Evolutionary conservation across 2,113 vertebrate genomes (phyloP).

Genomic region (Rhinolophus sinicus): DNA sequence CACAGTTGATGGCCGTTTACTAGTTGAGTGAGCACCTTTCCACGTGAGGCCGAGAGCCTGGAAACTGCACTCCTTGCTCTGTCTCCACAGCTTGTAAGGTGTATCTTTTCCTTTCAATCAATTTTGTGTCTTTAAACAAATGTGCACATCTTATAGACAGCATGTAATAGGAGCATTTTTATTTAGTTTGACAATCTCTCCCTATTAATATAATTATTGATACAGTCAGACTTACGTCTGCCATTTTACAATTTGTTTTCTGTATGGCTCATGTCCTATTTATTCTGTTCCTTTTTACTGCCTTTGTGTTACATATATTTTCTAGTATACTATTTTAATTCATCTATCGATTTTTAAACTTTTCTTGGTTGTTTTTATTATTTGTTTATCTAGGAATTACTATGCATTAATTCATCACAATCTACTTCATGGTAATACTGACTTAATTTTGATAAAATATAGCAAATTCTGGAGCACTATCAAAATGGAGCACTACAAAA

Average conservation of each 20-base stretch:
- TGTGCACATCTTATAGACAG: not conserved
- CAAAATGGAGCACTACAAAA: too few relatives aligned
- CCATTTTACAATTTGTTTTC: not conserved
- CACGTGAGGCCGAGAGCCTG: too few relatives aligned
- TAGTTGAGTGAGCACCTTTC: too few relatives aligned
- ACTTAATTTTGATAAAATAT: slow-evolving; percentile 42
- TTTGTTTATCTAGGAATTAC: not conserved
- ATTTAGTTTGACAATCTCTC: not conserved
- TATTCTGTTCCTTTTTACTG: not conserved
- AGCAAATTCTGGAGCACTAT: not conserved
- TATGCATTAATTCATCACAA: not conserved
- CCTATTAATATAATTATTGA: not conserved
- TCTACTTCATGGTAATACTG: not conserved
- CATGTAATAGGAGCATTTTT: not conserved
- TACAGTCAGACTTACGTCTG: not conserved
- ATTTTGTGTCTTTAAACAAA: not conserved
- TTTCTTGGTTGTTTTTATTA: not conserved
- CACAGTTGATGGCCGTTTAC: too few relatives aligned
- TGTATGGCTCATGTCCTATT: not conserved
- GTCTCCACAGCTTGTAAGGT: not conserved
- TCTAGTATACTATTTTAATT: not conserved
- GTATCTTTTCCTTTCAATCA: not conserved
- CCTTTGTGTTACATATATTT: not conserved
- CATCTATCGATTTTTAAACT: not conserved
- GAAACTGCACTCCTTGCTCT: too few relatives aligned